Base-by-base conservation (phyloP, 2,797 vertebrate species). In the Limosa lapponica region DNA sequence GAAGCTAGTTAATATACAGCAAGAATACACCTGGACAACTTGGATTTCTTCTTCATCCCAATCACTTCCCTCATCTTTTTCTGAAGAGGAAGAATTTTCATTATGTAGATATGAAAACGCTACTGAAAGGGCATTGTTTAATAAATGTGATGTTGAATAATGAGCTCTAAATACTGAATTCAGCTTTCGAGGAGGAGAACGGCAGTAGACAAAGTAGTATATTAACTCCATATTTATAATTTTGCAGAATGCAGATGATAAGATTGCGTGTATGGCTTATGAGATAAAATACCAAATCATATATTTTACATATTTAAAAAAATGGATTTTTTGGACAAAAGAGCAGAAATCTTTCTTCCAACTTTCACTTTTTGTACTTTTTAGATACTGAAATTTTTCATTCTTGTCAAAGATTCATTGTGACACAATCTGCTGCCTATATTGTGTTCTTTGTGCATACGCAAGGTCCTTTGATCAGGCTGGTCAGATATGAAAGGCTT, bases 91-190 rank as follows among this genome's bases (percentile, higher is more conserved):
- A 93, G 95, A 59, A 95, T 96, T 97, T 97, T 96, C 95, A 96
- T 97, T 97, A 88, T 97, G 94, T 20, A 95, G 91, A 92, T 95
- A 90, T 94, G 93, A 96, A 97, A 97, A 96, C 25, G 37, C 93
- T 78, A 67, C 95, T 97, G 94, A 96, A 97, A 97, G 93, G 92
- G 77, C 88, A 97, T 97, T 97, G 96, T 97, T 96, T 97, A 97
- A 95, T 96, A 95, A 83, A 94, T 94, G 95, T 90, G 82, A 36
- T 92, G 88, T 82, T 75, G 94, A 96, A 96, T 97, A 97, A 96
- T 95, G 95, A 97, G 89, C 94, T 95, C 95, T 97, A 96, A 97
- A 65, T 94, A 91, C 91, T 39, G 83, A 96, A 96, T 97, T 96
- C 96, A 95, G 94, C 91, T 95, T 95, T 97, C 15, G 24, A 96